phyloP scores from a whole-genome alignment of 2,888 invertebrate species.

The Idaea straminata region DNA sequence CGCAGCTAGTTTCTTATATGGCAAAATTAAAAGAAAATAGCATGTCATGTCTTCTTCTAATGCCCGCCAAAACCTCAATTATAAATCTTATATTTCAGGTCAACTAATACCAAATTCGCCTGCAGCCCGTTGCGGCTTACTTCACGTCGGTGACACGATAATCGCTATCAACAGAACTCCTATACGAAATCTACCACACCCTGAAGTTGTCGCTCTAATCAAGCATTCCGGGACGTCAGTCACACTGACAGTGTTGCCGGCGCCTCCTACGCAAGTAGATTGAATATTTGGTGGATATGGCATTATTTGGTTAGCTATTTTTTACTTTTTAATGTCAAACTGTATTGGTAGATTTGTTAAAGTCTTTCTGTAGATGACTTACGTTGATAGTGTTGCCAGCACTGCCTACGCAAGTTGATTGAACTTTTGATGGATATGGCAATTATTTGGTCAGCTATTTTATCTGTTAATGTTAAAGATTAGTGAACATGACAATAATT shows the following conservation, averaged over 20 bases:
- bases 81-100: slow-evolving; percentile 81
- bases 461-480: not conserved
- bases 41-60: too few species aligned
- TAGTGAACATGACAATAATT: not conserved
- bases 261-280: slow-evolving; percentile 9
- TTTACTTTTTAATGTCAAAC: not conserved
- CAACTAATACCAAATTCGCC: slow-evolving; percentile 97
- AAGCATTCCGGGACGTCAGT: slow-evolving; percentile 97
- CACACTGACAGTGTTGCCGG: slow-evolving; percentile 85
- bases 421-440: not conserved
- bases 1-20: too few species aligned
- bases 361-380: not conserved
- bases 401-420: not conserved
- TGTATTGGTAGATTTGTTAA: not conserved
- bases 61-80: too few species aligned
- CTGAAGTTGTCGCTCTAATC: slow-evolving; percentile 97
- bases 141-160: slow-evolving; percentile 97
- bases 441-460: not conserved
- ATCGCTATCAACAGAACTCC: slow-evolving; percentile 96
- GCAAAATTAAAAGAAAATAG: too few species aligned
- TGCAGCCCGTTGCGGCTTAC: slow-evolving; percentile 93
- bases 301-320: not conserved
- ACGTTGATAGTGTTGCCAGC: not conserved
- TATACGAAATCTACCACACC: slow-evolving; percentile 95
- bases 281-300: slow-evolving; percentile 4